Conservation (phyloP, 2,888 invertebrate species). For the Lithosia quadra region DNA sequence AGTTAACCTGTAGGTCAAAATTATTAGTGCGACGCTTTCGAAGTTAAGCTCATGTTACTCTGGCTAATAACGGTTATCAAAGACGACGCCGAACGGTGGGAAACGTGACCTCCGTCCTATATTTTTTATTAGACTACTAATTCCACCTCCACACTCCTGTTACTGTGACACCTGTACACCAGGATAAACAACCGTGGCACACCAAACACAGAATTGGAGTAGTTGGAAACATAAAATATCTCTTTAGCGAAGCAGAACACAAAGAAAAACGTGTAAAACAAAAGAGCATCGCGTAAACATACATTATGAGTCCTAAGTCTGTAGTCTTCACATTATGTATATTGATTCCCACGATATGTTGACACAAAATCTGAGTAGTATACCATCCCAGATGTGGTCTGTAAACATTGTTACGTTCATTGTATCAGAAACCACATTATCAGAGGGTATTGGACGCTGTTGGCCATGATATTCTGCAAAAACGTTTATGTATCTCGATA, state of each 20-base stretch:
- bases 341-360: neutral
- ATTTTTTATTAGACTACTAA: neutral
- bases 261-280: neutral
- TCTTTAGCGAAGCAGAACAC: neutral
- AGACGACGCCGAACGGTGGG: neutral
- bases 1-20: conserved; percentile 40
- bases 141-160: neutral
- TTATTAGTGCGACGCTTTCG: conserved; percentile 28
- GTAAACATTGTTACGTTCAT: neutral
- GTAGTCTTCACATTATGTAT: too few species aligned
- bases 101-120: neutral
- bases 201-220: neutral
- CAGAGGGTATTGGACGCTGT: neutral
- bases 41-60: conserved; percentile 20
- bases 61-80: conserved; percentile 9
- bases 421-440: neutral
- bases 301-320: neutral
- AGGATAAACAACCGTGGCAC: neutral
- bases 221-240: neutral
- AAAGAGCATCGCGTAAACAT: too few species aligned
- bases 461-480: neutral
- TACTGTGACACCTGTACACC: neutral
- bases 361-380: neutral
- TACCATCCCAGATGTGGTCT: neutral
- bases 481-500: too few species aligned